Percentiles rank a stretch among this genome's conserved stretches.
Evolutionary conservation across 2,113 vertebrate species (phyloP).

Genomic region (Dendrocopos noguchii): DNA sequence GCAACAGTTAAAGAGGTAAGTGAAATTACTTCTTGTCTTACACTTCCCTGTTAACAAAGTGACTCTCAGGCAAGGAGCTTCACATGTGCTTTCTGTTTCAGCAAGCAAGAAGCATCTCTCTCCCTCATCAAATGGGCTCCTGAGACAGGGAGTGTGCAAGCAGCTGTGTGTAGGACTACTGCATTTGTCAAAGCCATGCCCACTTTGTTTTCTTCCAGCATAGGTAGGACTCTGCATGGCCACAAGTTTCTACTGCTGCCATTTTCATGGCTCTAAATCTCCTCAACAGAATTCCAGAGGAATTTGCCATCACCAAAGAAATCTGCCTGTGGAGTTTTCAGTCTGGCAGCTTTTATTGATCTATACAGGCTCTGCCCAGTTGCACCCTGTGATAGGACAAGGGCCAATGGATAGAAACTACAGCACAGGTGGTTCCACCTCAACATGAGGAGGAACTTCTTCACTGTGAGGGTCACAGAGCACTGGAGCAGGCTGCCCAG

Average conservation of each 20-base stretch:
- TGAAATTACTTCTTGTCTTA: conserved; percentile 45
- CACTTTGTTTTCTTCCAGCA: conserved; percentile 37
- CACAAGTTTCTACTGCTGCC: conserved; percentile 8
- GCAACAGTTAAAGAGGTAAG: conserved; percentile 11
- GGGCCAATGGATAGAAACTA: no score
- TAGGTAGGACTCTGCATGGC: conserved; percentile 26
- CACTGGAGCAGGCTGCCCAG: no score
- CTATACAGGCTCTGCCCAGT: no score
- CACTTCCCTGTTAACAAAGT: conserved; percentile 34
- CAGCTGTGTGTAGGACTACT: conserved; percentile 69
- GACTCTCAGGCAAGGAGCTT: conserved; percentile 30
- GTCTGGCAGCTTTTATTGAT: conserved; percentile 18
- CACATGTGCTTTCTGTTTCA: conserved; percentile 18
- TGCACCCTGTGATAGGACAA: no score
- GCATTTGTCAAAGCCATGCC: conserved; percentile 50
- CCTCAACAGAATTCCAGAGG: conserved; percentile 19
- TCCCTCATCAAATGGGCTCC: neutral
- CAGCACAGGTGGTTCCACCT: no score
- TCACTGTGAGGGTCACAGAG: no score
- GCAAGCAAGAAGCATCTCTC: conserved; percentile 17
- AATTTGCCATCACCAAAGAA: conserved; percentile 3
- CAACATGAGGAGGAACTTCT: no score
- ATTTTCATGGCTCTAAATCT: conserved; percentile 11
- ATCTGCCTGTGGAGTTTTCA: neutral
- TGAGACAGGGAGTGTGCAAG: conserved; percentile 28